Evolutionary conservation across 2,888 invertebrate genomes (phyloP), one percentile per base, ranked within the genome.

Genomic region (Idaea biselata): DNA sequence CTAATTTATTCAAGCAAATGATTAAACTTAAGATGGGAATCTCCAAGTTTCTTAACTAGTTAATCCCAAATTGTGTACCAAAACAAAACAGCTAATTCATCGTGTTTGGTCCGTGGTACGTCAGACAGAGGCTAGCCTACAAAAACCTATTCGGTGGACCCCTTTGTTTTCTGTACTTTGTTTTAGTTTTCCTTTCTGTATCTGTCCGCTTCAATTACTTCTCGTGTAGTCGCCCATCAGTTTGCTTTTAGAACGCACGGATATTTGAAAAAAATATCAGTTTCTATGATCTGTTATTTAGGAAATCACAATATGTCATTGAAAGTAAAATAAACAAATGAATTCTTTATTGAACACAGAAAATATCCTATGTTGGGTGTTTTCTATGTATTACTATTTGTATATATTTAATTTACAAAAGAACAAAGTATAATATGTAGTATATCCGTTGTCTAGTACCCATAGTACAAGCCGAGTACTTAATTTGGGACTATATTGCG

Each of bases 61-160:
- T 74, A 71, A 73, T 72, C 69, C 64, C 65, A 66, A 72, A 63
- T 59, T 72, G 71, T 68, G 73, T 68, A 55, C 67, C 63, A 33
- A 68, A 76, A 79, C 77, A 76, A 80, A 79, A 79, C 76, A 75
- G 75, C 71, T 71, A 73, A 79, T 77, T 79, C 78, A 80, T 77
- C 74, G 71, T 68, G 71, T 69, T 73, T 60, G 61, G 67, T 59
- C 8, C 55, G 18, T 18, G 56, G 17, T 18, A 56, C 71, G 73
- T 73, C 71, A 70, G 69, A 58, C 64, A 65, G 65, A 67, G 66
- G 72, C 70, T 72, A 68, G 69, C 69, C 69, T 71, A 73, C 79
- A 78, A 79, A 77, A 79, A 76, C 77, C 73, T 70, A 74, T 75
- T 77, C 73, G 70, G 62, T 65, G 70, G 61, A 66, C 67, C 68